phyloP scores from a whole-genome alignment of 2,113 vertebrate species.

The Platysternon megacephalum region DNA sequence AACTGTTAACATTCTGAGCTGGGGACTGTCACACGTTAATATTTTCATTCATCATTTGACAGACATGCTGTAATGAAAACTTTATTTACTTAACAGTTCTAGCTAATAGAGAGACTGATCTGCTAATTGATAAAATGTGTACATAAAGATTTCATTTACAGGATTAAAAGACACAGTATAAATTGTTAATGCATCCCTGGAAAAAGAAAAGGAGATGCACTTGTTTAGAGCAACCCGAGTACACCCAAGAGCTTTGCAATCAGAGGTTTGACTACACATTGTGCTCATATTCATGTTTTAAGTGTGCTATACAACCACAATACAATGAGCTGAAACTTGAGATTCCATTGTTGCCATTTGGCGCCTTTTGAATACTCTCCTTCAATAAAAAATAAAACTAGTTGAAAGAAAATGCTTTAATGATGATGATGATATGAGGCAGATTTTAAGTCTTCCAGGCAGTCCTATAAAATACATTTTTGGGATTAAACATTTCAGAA shows the following conservation, averaged over 20 bases:
- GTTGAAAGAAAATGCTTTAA: background rate
- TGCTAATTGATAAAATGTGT: background rate
- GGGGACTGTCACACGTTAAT: background rate
- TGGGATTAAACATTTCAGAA: background rate
- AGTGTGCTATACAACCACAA: background rate
- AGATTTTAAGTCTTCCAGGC: background rate
- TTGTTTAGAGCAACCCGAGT: background rate
- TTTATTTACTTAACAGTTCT: background rate
- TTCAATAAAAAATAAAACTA: background rate
- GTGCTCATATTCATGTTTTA: background rate
- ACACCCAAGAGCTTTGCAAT: background rate
- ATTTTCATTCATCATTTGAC: background rate
- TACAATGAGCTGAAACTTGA: background rate
- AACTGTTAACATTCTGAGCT: background rate
- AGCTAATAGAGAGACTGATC: background rate
- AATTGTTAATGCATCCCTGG: rapidly evolving
- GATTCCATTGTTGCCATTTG: background rate
- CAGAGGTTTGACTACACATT: background rate
- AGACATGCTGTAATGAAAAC: background rate
- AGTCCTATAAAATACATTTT: background rate
- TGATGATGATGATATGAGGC: background rate
- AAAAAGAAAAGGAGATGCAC: background rate
- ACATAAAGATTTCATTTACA: background rate
- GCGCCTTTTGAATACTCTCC: background rate
- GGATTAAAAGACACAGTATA: background rate